Evolutionary conservation across 2,888 invertebrate genomes (phyloP).

Genomic region (Loripinus fragilis): DNA sequence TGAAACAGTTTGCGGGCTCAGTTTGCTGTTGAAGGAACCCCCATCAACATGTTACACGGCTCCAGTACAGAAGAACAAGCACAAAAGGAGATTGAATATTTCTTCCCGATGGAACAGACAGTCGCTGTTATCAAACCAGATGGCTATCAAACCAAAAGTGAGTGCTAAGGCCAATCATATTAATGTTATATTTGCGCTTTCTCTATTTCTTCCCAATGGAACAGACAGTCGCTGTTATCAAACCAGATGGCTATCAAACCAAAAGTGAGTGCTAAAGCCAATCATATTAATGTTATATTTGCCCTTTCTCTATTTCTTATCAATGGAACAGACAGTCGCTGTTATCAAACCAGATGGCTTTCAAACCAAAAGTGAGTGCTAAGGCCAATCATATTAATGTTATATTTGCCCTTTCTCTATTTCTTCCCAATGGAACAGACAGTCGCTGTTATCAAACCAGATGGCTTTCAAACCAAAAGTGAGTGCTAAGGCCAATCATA

Average conservation of each 20-base stretch:
- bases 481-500: background rate
- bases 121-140: conserved; percentile 83
- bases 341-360: conserved; percentile 82
- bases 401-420: too few species aligned
- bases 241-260: conserved; percentile 81
- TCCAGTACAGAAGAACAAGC: conserved; percentile 77
- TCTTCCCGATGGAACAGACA: conserved; percentile 83
- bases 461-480: conserved; percentile 81
- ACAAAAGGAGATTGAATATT: conserved; percentile 79
- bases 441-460: conserved; percentile 82
- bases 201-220: conserved; percentile 83
- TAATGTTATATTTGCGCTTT: too few species aligned
- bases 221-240: conserved; percentile 82
- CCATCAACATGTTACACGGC: conserved; percentile 82
- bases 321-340: conserved; percentile 82
- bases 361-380: conserved; percentile 77
- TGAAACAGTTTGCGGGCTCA: conserved; percentile 79
- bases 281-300: too few species aligned
- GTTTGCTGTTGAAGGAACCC: conserved; percentile 75
- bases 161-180: too few species aligned
- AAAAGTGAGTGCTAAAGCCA: conserved; percentile 70
- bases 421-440: conserved; percentile 84
- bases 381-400: too few species aligned
- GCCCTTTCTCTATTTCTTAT: conserved; percentile 84
- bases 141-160: conserved; percentile 81